Base-by-base conservation (phyloP, 2,797 vertebrate genomes). In the Eulemur albifrons region DNA sequence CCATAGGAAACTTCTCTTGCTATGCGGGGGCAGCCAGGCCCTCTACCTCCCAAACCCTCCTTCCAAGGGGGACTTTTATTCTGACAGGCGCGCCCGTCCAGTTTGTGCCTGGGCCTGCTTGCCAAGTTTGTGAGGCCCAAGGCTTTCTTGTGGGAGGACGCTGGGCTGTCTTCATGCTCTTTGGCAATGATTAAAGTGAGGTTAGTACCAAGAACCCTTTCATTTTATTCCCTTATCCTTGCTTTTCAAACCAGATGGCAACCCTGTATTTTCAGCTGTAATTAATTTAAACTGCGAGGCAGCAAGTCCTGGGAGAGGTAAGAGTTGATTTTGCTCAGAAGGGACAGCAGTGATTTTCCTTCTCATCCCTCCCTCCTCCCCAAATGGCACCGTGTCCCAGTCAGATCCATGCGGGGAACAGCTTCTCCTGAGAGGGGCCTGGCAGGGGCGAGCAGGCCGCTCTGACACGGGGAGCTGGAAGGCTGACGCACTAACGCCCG, bases 111-210 rank as follows among this genome's bases (percentile, higher is more conserved):
- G 72, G 81, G 97, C 92, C 90, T 63, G 96, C 98, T 93, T 98
- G 98, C 98, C 98, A 98, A 98, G 97, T 98, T 97, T 97, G 97
- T 95, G 98, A 98, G 98, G 99, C 98, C 98, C 98, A 85, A 89
- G 98, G 98, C 98, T 98, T 98, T 99, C 98, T 98, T 99, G 98
- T 99, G 98, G 98, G 98, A 99, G 99, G 99, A 98, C 98, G 98
- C 98, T 98, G 98, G 98, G 98, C 98, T 98, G 98, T 97, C 98
- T 98, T 98, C 97, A 98, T 97, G 98, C 98, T 98, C 97, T 98
- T 99, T 99, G 99, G 99, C 99, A 98, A 95, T 98, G 98, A 99
- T 98, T 98, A 98, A 99, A 98, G 98, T 98, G 98, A 98, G 99
- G 98, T 98, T 98, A 98, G 98, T 98, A 98, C 96, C 97, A 94